These are phyloP conservation scores for Pipistrellus pipistrellus DNA, from an alignment of 2,797 vertebrate genomes.

Conservation along the genomic window DNA sequence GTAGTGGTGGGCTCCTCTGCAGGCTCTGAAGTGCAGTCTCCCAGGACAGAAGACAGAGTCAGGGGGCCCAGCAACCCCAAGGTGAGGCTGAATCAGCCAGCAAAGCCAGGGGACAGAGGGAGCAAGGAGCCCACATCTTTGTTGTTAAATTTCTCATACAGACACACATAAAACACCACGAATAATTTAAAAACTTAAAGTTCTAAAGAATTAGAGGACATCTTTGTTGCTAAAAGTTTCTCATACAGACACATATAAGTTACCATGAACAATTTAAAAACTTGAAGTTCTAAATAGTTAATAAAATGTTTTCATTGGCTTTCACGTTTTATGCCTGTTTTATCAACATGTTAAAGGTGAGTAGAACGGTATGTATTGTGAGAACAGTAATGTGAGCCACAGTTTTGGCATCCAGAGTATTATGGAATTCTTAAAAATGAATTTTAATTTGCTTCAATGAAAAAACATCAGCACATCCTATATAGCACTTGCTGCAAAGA, in stretches of 20 bases:
- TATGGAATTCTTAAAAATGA: background rate
- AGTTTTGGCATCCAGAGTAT: background rate
- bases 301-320: background rate
- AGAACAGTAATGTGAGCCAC: background rate
- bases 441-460: background rate
- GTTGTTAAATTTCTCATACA: slow-evolving; percentile 59
- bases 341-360: slow-evolving; percentile 29
- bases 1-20: slow-evolving; percentile 93
- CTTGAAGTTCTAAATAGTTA: no score
- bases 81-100: background rate
- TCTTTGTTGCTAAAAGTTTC: no score
- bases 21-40: slow-evolving; percentile 95
- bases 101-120: background rate
- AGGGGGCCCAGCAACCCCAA: background rate
- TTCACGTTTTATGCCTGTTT: background rate
- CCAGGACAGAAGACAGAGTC: slow-evolving; percentile 88
- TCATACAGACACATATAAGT: no score
- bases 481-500: no score
- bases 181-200: slow-evolving; percentile 28
- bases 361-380: slow-evolving; percentile 2
- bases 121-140: slow-evolving; percentile 58
- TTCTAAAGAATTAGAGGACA: background rate
- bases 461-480: background rate
- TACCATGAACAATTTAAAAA: no score
- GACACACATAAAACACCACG: background rate